Evolutionary conservation across 1,140 invertebrate genomes (phyloP).

Genomic region (Saccostrea glomerata): DNA sequence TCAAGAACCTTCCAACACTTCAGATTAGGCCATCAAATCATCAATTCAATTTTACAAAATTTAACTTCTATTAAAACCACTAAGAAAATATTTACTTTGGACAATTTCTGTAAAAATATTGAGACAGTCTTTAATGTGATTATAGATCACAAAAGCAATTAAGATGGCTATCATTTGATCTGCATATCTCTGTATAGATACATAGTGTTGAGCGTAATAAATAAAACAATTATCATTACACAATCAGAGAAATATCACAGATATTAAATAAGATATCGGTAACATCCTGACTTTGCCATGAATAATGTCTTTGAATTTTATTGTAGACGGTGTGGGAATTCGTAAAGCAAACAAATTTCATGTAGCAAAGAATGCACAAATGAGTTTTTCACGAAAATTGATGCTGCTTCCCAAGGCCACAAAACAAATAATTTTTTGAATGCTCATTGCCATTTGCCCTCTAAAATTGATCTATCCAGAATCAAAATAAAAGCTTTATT

Average conservation of each 20-base stretch:
- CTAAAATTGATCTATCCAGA: too few relatives aligned
- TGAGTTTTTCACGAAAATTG: neutral
- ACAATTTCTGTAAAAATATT: conserved; percentile 19
- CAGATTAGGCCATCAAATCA: conserved; percentile 11
- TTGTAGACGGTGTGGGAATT: neutral
- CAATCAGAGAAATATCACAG: neutral
- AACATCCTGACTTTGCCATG: neutral
- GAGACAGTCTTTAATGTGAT: conserved; percentile 28
- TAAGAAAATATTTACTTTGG: neutral
- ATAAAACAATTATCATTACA: neutral
- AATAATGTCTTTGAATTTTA: neutral
- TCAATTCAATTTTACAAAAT: conserved; percentile 29
- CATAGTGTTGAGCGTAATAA: neutral
- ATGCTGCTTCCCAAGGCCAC: too few relatives aligned
- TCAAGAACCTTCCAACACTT: conserved; percentile 6
- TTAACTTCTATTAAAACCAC: conserved; percentile 29
- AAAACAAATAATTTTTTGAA: too few relatives aligned
- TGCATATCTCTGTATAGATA: neutral
- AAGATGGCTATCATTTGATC: neutral
- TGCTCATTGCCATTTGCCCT: too few relatives aligned
- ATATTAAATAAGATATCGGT: neutral
- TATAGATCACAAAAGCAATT: conserved; percentile 29
- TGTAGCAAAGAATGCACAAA: neutral
- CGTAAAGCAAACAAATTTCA: neutral
- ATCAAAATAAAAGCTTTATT: too few relatives aligned